These are phyloP conservation scores for Enteromius trimaculatus DNA, from an alignment of 2,797 vertebrate genomes.

Conservation along the genomic window DNA sequence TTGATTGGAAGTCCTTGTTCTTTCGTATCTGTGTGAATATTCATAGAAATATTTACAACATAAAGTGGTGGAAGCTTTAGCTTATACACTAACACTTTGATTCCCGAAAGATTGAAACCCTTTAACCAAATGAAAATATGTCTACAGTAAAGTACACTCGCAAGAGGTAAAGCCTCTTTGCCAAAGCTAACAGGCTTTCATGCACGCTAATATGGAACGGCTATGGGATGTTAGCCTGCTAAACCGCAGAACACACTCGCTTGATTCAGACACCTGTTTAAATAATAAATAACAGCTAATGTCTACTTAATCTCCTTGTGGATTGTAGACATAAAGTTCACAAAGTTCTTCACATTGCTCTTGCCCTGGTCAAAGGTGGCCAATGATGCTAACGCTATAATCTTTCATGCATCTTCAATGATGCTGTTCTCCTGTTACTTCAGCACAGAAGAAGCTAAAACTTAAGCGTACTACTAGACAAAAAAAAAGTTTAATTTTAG, in stretches of 20 bases:
- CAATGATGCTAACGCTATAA: neutral
- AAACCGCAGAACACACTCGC: neutral
- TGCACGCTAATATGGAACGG: conserved; percentile 12
- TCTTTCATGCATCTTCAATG: conserved; percentile 69
- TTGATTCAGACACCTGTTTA: conserved; percentile 32
- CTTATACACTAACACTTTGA: neutral
- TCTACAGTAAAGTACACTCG: neutral
- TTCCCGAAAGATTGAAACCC: neutral
- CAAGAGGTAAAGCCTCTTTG: conserved; percentile 14
- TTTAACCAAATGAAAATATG: conserved; percentile 7
- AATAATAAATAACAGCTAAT: conserved; percentile 34
- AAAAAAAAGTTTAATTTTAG: neutral
- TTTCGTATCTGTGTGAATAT: neutral
- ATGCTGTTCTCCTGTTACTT: neutral
- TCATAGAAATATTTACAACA: neutral
- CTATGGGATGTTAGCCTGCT: conserved; percentile 13
- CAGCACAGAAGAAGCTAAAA: too few relatives aligned
- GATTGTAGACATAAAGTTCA: conserved; percentile 31
- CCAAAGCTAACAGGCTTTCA: conserved; percentile 27
- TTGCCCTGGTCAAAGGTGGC: conserved; percentile 32
- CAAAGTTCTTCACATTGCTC: conserved; percentile 34
- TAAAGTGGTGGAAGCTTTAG: neutral
- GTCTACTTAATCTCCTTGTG: neutral
- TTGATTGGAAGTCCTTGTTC: neutral
- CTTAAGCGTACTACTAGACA: neutral